Evolutionary conservation across 2,113 vertebrate species (phyloP).

Genomic region (Ginglymostoma cirratum): DNA sequence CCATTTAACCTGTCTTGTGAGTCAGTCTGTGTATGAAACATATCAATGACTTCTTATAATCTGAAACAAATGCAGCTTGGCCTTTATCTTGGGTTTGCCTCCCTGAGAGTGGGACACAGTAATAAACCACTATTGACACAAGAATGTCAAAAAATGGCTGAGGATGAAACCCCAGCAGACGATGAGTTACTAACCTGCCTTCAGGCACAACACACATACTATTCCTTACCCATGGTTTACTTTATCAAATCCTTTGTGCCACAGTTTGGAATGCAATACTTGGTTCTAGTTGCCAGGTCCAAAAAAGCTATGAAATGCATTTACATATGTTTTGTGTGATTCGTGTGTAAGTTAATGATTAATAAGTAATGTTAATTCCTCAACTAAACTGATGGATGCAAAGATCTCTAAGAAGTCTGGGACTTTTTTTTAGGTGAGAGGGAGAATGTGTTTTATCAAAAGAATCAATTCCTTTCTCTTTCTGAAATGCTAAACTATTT

Average conservation of each 20-base stretch:
- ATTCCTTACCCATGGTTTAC: not conserved
- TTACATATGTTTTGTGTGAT: not conserved
- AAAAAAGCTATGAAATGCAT: not conserved
- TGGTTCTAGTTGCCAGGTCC: not conserved
- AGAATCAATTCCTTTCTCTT: not conserved
- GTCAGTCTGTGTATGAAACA: not conserved
- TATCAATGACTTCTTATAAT: not conserved
- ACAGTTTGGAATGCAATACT: not conserved
- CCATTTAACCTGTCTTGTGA: not conserved
- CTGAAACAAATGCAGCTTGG: no score
- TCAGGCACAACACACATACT: no score
- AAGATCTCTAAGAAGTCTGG: not conserved
- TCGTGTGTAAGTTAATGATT: not conserved
- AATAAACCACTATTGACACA: no score
- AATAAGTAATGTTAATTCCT: not conserved
- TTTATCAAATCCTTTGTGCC: not conserved
- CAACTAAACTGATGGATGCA: not conserved
- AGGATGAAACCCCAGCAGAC: no score
- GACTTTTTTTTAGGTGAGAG: not conserved
- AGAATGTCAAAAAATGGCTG: no score
- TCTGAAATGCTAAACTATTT: not conserved
- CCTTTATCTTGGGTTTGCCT: no score
- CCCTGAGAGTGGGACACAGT: no score
- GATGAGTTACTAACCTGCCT: no score
- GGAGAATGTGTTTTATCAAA: not conserved